Base-by-base conservation (phyloP, 2,888 invertebrate genomes). In the Danaus chrysippus region DNA sequence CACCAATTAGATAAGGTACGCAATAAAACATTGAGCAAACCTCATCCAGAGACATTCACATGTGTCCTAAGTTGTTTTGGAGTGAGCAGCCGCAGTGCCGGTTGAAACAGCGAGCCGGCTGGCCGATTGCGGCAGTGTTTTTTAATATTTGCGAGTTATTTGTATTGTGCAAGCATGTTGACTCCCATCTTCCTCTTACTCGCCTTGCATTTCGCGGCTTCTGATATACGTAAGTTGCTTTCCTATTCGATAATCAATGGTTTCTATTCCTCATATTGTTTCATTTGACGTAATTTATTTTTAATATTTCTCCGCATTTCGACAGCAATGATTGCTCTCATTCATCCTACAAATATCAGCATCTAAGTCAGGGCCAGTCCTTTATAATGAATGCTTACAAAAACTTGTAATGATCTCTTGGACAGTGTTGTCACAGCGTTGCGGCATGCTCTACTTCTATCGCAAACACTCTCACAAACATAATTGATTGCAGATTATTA, bases 141-240 rank as follows among this genome's bases (percentile, higher is more conserved):
- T 70, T 70, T 73, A 74, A 68, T 69, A 67, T 75, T 77, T 78
- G 72, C 78, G 77, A 79, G 76, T 77, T 73, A 62, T 71, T 67
- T 58, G 58, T 62, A 73, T 82, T 82, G 83, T 83, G 84, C 76
- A 85, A 84, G 67, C 70, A 90, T 90, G 89, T 81, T 84, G 74
- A 68, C 76, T 58, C 75, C 77, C 49, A 76, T 79, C 59, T 75
- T 81, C 70, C 69, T 88, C 55, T 75, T 90, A 70, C 69, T 83
- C 46, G 78, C 79, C 73, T 77, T 91, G 78, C 85, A 83, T 68
- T 81, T 78, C 65, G 84, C 77, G 65, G 78, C 82, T 56, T 86
- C 89, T 62, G 89, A 91, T 73, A 82, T 91, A 74, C 90, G 90
- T 91, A 79, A 88, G 90, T 86, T 43, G 3, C 12, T 5, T 54